Conservation (phyloP, 1,140 invertebrate species). For the Colletes gigas region DNA sequence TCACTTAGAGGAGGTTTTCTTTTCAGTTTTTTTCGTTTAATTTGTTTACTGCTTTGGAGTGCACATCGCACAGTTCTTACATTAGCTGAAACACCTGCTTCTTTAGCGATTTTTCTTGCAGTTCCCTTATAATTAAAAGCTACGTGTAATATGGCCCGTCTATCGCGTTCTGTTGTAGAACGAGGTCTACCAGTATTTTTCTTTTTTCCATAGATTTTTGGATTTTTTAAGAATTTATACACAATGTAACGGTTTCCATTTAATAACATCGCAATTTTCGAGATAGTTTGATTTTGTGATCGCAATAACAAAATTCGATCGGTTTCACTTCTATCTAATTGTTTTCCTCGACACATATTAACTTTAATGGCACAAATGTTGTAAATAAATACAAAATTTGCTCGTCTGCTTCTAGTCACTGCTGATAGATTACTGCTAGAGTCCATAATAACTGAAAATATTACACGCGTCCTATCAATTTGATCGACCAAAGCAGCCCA, state of each 20-base stretch:
- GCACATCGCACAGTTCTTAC: too few relatives aligned
- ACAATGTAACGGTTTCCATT: background rate
- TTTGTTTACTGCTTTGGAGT: background rate
- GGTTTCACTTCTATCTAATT: conserved; percentile 1
- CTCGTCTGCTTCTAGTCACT: background rate
- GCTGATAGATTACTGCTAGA: background rate
- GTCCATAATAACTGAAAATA: background rate
- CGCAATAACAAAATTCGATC: background rate
- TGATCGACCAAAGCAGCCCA: background rate
- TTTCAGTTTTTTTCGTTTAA: background rate
- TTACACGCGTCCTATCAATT: background rate
- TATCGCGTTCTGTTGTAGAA: conserved; percentile 9
- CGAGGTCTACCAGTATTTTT: background rate
- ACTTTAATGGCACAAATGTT: background rate
- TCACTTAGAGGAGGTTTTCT: background rate
- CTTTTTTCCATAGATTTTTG: conserved; percentile 1
- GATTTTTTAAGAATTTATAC: background rate
- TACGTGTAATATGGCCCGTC: background rate
- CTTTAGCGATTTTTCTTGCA: conserved; percentile 1
- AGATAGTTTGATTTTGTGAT: background rate
- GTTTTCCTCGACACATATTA: conserved; percentile 7
- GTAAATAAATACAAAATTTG: background rate
- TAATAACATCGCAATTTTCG: background rate
- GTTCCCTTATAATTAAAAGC: conserved; percentile 5
- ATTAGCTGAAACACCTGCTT: too few relatives aligned